Conservation (phyloP, 2,888 invertebrate species). For the Drosophila borealis region DNA sequence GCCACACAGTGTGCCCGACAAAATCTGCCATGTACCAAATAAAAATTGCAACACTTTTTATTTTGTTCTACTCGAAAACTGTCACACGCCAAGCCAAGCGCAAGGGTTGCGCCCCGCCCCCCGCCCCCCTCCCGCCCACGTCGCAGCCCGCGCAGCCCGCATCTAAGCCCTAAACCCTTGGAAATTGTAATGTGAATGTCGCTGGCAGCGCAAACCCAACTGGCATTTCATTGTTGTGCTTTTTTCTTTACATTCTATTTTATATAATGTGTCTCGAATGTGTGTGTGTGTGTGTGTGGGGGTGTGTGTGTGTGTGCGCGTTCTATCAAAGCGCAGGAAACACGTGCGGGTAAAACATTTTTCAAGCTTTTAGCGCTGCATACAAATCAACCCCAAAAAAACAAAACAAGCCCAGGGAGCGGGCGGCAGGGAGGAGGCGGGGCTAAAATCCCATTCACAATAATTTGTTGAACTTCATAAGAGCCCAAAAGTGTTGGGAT, state of each 20-base stretch:
- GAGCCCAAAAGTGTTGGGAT: conserved; percentile 29
- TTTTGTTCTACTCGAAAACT: conserved; percentile 31
- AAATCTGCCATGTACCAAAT: conserved; percentile 26
- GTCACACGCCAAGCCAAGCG: conserved; percentile 25
- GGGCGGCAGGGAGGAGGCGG: conserved; percentile 1
- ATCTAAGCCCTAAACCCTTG: conserved; percentile 16
- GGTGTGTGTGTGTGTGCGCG: conserved; percentile 42
- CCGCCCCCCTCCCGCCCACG: not conserved
- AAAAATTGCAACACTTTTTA: conserved; percentile 57
- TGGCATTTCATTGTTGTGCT: conserved; percentile 80
- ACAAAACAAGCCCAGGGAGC: conserved; percentile 8
- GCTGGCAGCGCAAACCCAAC: conserved; percentile 54
- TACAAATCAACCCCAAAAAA: conserved; percentile 76
- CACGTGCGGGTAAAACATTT: conserved; percentile 80
- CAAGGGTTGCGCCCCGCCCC: conserved; percentile 1
- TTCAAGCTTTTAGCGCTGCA: conserved; percentile 81
- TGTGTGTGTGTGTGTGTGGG: not conserved
- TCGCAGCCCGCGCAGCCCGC: not conserved
- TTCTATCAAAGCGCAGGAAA: conserved; percentile 78
- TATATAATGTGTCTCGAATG: conserved; percentile 68
- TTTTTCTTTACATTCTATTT: conserved; percentile 67
- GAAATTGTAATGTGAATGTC: conserved; percentile 64
- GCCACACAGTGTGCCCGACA: conserved; percentile 23
- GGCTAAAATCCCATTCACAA: conserved; percentile 66
- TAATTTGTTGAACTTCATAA: conserved; percentile 78